phyloP scores from a whole-genome alignment of 2,113 vertebrate species.

The Perca fluviatilis region DNA sequence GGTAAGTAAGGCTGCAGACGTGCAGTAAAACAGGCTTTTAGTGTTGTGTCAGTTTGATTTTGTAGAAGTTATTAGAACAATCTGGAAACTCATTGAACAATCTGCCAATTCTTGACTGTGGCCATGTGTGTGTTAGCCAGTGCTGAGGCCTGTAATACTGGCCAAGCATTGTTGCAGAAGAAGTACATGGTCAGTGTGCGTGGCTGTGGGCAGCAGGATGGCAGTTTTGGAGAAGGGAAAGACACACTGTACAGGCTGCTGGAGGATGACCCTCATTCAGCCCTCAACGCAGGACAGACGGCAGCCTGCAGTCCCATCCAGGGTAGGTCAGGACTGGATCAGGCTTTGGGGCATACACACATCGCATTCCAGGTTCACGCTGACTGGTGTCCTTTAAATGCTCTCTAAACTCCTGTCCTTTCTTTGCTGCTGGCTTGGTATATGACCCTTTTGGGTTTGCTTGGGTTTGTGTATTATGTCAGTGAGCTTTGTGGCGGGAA shows the following conservation, averaged over 20 bases:
- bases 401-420: conserved; percentile 14
- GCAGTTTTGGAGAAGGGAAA: conserved; percentile 70
- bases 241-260: conserved; percentile 79
- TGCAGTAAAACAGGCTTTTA: conserved; percentile 2
- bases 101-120: conserved; percentile 35
- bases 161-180: conserved; percentile 72
- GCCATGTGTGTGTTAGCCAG: conserved; percentile 64
- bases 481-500: conserved; percentile 8
- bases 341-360: neutral
- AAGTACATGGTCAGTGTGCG: conserved; percentile 78
- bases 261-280: conserved; percentile 76
- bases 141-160: conserved; percentile 60
- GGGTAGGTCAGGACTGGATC: conserved; percentile 73
- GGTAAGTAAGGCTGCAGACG: conserved; percentile 70
- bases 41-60: neutral
- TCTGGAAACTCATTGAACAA: neutral
- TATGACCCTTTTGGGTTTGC: conserved; percentile 7
- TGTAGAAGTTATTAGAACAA: neutral
- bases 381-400: neutral
- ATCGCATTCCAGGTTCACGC: neutral
- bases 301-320: conserved; percentile 66
- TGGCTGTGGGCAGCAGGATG: conserved; percentile 60
- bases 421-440: conserved; percentile 46
- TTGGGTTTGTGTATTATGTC: conserved; percentile 17
- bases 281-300: conserved; percentile 80